Conservation (phyloP, 2,113 vertebrate species). For the Sarotherodon lohbergeri region DNA sequence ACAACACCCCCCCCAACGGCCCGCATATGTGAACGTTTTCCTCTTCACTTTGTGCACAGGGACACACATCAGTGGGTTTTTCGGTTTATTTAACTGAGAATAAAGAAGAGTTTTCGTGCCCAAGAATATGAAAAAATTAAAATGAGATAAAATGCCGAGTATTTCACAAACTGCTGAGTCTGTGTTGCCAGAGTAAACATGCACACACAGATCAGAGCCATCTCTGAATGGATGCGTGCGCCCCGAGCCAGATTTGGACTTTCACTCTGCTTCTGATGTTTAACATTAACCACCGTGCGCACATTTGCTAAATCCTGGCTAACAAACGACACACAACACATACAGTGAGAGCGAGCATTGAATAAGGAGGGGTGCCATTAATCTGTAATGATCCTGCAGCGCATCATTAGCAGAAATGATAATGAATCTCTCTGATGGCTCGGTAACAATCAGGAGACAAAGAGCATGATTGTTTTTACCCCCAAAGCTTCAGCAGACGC, state of each 20-base stretch:
- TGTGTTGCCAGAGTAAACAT: not conserved
- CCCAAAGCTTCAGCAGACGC: not conserved
- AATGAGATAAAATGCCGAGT: not conserved
- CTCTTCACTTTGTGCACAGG: not conserved
- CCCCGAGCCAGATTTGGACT: not conserved
- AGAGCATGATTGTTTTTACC: not conserved
- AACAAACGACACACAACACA: not conserved
- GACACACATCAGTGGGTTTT: not conserved
- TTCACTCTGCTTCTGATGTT: not conserved
- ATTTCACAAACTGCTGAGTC: not conserved
- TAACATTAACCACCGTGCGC: not conserved
- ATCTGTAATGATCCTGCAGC: not conserved
- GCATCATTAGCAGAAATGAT: not conserved
- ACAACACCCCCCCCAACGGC: not conserved
- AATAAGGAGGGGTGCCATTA: not conserved
- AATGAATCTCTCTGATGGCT: not conserved
- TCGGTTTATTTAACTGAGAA: not conserved
- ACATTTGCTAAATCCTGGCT: not conserved
- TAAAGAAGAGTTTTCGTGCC: accelerated
- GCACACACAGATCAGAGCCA: not conserved
- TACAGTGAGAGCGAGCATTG: not conserved
- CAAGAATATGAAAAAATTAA: not conserved
- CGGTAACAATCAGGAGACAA: not conserved
- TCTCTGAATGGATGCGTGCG: not conserved
- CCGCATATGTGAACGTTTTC: not conserved